Base-by-base conservation (phyloP, 2,797 vertebrate species). In the Discoglossus pictus region DNA sequence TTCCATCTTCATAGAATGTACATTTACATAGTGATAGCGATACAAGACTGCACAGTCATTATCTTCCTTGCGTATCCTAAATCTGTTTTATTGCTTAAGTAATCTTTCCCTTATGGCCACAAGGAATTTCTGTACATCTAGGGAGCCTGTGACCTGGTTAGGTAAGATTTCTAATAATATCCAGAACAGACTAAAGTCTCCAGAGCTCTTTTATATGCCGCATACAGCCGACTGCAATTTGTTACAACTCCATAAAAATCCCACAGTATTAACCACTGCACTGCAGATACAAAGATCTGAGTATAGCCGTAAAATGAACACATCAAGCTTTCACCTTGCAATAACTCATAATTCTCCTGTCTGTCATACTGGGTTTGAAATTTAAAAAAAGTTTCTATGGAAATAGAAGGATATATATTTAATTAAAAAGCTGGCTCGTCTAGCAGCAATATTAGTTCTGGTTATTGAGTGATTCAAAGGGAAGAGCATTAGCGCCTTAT, bases 81-180 rank as follows among this genome's bases (percentile, higher is more conserved):
- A 62, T 69, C 51, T 69, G 13, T 55, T 55, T 56, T 62, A 69
- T 55, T 62, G 42, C 60, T 58, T 70, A 70, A 63, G 42, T 58
- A 63, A 70, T 70, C 17, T 63, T 47, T 42, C 60, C 35, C 20
- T 42, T 51, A 50, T 58, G 44, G 52, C 31, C 24, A 12, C 4
- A 20, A 63, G 17, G 36, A 54, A 36, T 58, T 70, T 58, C 34
- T 2, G 7, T 24, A 36, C 17, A 42, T 25, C 52, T 23, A 35
- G 68, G 60, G 52, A 70, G 35, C 16, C 21, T 36, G 12, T 63
- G 68, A 70, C 68, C 60, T 58, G 52, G 43, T 70, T 70, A 70
- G 51, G 24, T 58, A 63, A 63, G 68, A 63, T 42, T 47, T 38
- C 52, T 63, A 70, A 70, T 69, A 69, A 61, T 63, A 70, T 34